A percentile compares a stretch with the other conserved stretches of the same genome.
Conservation (phyloP, 1,140 invertebrate species). For the Forficula auricularia region DNA sequence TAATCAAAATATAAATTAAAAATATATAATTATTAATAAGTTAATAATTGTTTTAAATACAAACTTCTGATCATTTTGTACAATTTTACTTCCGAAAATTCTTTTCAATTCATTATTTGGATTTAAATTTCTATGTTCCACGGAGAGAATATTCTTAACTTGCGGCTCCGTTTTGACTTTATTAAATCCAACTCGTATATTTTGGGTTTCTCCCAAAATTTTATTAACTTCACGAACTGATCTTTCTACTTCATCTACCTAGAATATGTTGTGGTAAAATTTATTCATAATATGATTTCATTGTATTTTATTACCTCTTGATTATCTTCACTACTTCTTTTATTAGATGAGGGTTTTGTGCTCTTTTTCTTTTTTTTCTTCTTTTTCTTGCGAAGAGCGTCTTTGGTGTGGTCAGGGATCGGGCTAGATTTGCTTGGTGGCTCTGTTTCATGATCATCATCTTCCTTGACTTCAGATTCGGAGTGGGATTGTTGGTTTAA, state of each 20-base stretch:
- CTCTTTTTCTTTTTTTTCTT: constrained; percentile 39
- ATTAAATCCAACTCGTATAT: too few species aligned
- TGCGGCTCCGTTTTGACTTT: constrained; percentile 10
- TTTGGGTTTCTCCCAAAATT: constrained; percentile 37
- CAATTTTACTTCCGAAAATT: constrained; percentile 67
- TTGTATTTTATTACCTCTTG: constrained; percentile 27
- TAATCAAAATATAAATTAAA: constrained; percentile 2
- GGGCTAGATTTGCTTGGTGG: constrained; percentile 29
- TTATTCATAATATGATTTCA: neutral
- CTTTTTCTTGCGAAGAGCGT: constrained; percentile 37
- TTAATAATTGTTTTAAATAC: neutral
- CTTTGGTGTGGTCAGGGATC: constrained; percentile 22
- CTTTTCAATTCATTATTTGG: constrained; percentile 65
- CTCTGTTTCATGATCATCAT: constrained; percentile 43
- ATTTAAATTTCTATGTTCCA: constrained; percentile 61
- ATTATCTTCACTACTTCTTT: constrained; percentile 40
- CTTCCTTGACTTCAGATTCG: constrained; percentile 51
- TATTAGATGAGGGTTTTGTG: constrained; percentile 27
- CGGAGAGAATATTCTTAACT: constrained; percentile 32
- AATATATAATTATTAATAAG: neutral
- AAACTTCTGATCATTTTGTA: constrained; percentile 46
- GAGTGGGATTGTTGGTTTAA: constrained; percentile 34
- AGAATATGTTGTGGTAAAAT: neutral
- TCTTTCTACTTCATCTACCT: constrained; percentile 55
- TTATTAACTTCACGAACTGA: constrained; percentile 54